phyloP scores from a whole-genome alignment of 2,113 vertebrate species.

The Heptranchias perlo region DNA sequence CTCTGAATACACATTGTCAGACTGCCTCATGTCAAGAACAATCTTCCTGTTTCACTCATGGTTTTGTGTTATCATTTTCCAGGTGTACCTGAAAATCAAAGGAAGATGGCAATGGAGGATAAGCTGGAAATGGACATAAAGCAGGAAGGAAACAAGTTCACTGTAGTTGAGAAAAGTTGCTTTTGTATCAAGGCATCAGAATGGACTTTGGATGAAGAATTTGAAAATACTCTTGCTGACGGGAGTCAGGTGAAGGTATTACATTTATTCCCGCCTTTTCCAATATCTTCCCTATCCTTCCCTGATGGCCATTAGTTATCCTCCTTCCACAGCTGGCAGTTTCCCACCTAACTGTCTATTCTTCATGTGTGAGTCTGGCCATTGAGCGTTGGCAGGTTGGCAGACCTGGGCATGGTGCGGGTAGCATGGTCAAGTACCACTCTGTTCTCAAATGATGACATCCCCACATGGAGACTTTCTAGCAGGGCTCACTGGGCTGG shows the following conservation, averaged over 20 bases:
- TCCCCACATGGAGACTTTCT: not conserved
- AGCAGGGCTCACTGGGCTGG: too few relatives aligned
- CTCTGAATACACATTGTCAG: not conserved
- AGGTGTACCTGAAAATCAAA: not conserved
- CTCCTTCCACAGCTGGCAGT: not conserved
- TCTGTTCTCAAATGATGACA: not conserved
- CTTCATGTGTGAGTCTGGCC: not conserved
- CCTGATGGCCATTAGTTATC: not conserved
- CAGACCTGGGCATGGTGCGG: too few relatives aligned
- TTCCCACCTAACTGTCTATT: not conserved
- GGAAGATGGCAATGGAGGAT: not conserved
- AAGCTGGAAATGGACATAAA: constrained; percentile 20
- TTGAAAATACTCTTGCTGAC: constrained; percentile 11
- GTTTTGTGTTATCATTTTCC: not conserved
- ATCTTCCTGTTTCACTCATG: not conserved
- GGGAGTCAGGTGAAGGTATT: constrained; percentile 37
- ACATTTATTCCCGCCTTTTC: too few relatives aligned
- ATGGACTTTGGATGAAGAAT: constrained; percentile 32
- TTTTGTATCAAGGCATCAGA: not conserved
- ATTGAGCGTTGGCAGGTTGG: not conserved
- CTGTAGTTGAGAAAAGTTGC: constrained; percentile 8
- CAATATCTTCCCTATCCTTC: too few relatives aligned
- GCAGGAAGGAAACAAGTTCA: constrained; percentile 29
- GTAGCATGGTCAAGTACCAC: not conserved
- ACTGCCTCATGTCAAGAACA: not conserved